Base-by-base conservation (phyloP, 2,113 vertebrate species). In the Brachionichthys hirsutus region DNA sequence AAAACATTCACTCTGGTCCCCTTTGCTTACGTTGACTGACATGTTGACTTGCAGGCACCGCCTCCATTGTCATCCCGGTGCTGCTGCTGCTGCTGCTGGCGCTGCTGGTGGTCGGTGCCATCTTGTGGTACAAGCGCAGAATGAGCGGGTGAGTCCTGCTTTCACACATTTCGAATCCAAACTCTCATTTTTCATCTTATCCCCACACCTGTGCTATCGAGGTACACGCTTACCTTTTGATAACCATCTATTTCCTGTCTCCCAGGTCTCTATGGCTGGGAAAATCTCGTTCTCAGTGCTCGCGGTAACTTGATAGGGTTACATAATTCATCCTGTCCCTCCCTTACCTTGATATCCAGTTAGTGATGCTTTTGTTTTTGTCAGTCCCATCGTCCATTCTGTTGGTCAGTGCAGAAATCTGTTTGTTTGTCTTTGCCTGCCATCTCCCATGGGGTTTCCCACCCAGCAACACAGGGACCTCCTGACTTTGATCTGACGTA, bases 91-190 rank as follows among this genome's bases (percentile, higher is more conserved):
- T 98, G 12, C 41, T 98, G 19, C 59, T 92, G 63, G 73, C 93
- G 13, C 81, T 97, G 5, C 81, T 95, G 70, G 81, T 91, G 1
- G 93, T 92, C 0, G 94, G 93, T 49, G 90, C 87, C 66, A 92
- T 96, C 59, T 88, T 94, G 76, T 98, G 96, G 95, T 98, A 98
- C 82, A 97, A 94, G 79, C 90, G 92, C 78, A 91, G 94, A 82
- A 94, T 97, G 88, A 93, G 94, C 45, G 96, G 96, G 96, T 98
- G 73, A 93, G 95, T 80, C 24, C 12, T 42, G 22, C 12, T 46
- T 42, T 46, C 6, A 12, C 19, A 49, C 0, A 12, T 6, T 41
- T 22, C 0, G 14, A 17, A 44, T 36, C 19, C 38, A 44, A 7
- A 62, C 54, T 30, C 62, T 59, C 62, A 69, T 66, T 54, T 80